Percentiles rank a stretch among this genome's conserved stretches.
Evolutionary conservation across 2,113 vertebrate genomes (phyloP).

Genomic region (Fulmarus glacialis): DNA sequence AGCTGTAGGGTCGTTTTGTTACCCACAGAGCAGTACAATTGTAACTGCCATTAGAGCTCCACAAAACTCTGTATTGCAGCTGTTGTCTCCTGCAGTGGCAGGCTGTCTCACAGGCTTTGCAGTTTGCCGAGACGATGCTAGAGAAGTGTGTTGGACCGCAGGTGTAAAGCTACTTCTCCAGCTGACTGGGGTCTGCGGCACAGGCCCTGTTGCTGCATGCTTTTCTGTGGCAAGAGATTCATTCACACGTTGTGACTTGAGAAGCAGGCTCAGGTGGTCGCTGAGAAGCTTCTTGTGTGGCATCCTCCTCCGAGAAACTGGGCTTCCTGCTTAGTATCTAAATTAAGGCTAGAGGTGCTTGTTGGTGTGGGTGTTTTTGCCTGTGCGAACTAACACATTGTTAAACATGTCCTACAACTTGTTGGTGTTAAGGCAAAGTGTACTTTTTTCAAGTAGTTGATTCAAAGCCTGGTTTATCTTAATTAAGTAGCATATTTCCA

Average conservation of each 20-base stretch:
- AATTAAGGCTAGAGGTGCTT: not conserved
- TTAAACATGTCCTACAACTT: not conserved
- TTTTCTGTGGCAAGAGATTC: not conserved
- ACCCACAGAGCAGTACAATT: fast-evolving
- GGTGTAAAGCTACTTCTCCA: not conserved
- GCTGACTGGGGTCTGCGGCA: too few species aligned
- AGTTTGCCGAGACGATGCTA: not conserved
- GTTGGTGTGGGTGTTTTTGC: not conserved
- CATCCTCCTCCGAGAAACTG: not conserved
- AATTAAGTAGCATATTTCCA: not conserved
- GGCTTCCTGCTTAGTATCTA: not conserved
- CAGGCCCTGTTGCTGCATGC: fast-evolving
- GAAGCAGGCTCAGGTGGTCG: fast-evolving
- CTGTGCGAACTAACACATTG: not conserved
- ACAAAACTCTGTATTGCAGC: not conserved
- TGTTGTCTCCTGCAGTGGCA: not conserved
- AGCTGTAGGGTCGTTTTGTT: not conserved
- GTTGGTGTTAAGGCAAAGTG: not conserved
- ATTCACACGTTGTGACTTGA: fast-evolving
- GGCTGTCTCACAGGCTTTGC: not conserved
- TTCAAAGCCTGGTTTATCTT: not conserved
- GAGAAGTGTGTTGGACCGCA: not conserved
- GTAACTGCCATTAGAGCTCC: not conserved
- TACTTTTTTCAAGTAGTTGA: not conserved
- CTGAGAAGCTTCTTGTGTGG: not conserved